Base-by-base conservation (phyloP, 2,888 invertebrate species). In the Crematogaster levior region DNA sequence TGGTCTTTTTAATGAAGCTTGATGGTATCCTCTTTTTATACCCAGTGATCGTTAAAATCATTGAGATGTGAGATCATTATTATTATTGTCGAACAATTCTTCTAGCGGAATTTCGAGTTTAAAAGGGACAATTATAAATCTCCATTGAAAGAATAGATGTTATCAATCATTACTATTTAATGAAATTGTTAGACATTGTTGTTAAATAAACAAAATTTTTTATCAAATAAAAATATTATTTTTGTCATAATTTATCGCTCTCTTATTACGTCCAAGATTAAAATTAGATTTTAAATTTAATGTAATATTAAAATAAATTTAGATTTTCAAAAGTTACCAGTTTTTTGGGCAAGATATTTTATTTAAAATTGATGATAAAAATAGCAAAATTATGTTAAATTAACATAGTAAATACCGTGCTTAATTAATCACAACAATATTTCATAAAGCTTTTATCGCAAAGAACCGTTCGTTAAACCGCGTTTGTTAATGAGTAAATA, bases 271-370 rank as follows among this genome's bases (percentile, higher is more conserved):
- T 65, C 24, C 24, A 27, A 72, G 18, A 60, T 43, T 34, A 30
- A 60, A 60, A 73, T 73, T 60, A 60, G 7, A 37, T 58, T n/a
- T n/a, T n/a, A n/a, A 43, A 60, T 58, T 43, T 34, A 43, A 60
- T 37, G 21, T 21, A 65, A 65, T 21, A 74, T 74, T 61, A 60
- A 60, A 61, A 30, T 30, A 10, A 43, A 60, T 73, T 43, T 24
- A 9, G 43, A 60, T 72, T 43, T 72, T 15, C 0, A 3, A 56
- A 37, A 24, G 21, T 24, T 68, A 15, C 15, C 4, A 37, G 9
- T 4, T 72, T 72, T 0, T n/a, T n/a, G 15, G n/a, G 30, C 18
- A 68, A 37, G n/a, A 10, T 40, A n/a, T 27, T 27, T 3, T 0
- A 70, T 37, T 27, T 27, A 37, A 56, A 60, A 73, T 30, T n/a